Conservation (phyloP, 2,888 invertebrate genomes). For the Hipparchia sbordonii region DNA sequence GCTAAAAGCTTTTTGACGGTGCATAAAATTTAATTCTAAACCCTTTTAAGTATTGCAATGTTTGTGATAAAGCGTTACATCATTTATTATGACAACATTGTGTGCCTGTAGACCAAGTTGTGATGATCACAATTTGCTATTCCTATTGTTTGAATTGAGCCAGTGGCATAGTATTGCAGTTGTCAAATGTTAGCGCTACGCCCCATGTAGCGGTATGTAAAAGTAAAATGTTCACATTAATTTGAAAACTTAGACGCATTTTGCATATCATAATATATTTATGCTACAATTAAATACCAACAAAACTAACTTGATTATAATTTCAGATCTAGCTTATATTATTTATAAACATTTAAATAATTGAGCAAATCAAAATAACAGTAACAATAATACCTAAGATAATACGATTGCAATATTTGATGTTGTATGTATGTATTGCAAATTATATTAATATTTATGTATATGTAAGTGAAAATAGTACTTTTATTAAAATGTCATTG, state of each 20-base stretch:
- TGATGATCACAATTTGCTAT: not conserved
- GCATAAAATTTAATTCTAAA: not conserved
- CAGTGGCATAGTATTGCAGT: not conserved
- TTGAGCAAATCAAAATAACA: slow-evolving; percentile 82
- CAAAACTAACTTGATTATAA: slow-evolving; percentile 65
- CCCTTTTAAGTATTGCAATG: not conserved
- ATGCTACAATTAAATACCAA: slow-evolving; percentile 44
- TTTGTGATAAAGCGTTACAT: not conserved
- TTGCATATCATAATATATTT: slow-evolving; percentile 27
- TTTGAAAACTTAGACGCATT: slow-evolving; percentile 12
- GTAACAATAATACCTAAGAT: slow-evolving; percentile 73
- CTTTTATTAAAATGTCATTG: slow-evolving; percentile 68
- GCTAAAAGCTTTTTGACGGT: not conserved
- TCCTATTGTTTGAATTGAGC: not conserved
- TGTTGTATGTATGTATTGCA: slow-evolving; percentile 57
- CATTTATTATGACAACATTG: slow-evolving; percentile 7
- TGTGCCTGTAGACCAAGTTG: not conserved
- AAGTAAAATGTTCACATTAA: not conserved
- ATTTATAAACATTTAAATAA: slow-evolving; percentile 70
- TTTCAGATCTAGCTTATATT: slow-evolving; percentile 67
- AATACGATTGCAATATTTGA: slow-evolving; percentile 66
- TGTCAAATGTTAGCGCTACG: not conserved
- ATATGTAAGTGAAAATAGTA: slow-evolving; percentile 46
- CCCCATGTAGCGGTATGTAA: not conserved
- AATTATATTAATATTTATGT: slow-evolving; percentile 48